Evolutionary conservation across 2,797 vertebrate genomes (phyloP), one percentile per base, ranked within the genome.

Genomic region (Cossypha polioptera): DNA sequence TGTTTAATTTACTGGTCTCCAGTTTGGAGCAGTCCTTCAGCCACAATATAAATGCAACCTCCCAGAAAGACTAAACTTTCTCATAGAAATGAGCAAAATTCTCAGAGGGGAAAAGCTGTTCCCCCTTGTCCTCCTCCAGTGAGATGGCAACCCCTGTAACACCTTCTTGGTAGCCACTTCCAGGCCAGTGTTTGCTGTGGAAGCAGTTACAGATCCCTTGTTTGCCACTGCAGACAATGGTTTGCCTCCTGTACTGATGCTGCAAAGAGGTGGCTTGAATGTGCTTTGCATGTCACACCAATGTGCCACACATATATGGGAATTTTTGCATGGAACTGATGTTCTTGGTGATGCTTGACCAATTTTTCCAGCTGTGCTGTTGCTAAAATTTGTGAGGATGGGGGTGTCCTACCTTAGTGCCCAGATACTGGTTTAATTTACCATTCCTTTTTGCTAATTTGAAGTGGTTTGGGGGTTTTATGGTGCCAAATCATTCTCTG

Each of bases 1-100:
- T 96, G 96, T 96, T 96, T 97, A 96, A 83, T 66, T 95, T 96
- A 95, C 61, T 92, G 90, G 92, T 95, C 94, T 96, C 92, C 86
- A 96, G 82, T 91, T 91, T 75, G 85, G 92, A 96, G 87, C 22
- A 22, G 78, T 86, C 66, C 62, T 94, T 91, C 87, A 88, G 89
- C 92, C 82, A 51, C 94, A 97, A 86, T 68, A 91, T 94, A 97
- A 97, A 96, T 96, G 94, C 59, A 92, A 75, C 62, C 84, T 95
- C 90, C 75, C 62, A 78, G 69, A 13, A 96, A 92, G 89, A 94
- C 62, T 91, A 93, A 96, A 90, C 94, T 95, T 92, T 95, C 94
- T 47, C 75, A 73, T 17, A 76, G 76, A 79, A 77, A 42, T 81
- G 48, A 92, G 43, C n/a, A 77, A 57, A 84, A 90, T 58, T 76